phyloP scores from a whole-genome alignment of 1,140 invertebrate species.

The Rhynchophorus ferrugineus region DNA sequence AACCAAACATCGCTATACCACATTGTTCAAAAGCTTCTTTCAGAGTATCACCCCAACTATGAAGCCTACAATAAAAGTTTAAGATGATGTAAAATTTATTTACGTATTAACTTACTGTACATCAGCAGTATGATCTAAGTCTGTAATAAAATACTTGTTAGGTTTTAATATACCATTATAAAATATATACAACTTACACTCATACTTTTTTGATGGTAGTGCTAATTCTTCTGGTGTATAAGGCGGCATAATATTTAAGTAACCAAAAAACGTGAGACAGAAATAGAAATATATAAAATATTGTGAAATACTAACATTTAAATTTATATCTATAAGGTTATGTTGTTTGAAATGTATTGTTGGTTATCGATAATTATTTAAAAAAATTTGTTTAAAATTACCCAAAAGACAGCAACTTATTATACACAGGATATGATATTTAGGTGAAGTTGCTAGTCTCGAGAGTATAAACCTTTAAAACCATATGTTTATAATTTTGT shows the following conservation, averaged over 20 bases:
- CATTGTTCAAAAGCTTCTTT: conserved; percentile 93
- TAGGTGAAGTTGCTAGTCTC: too few species aligned
- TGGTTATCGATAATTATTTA: too few species aligned
- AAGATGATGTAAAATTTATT: background rate
- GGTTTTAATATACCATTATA: conserved; percentile 6
- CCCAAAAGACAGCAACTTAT: too few species aligned
- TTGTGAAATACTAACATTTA: too few species aligned
- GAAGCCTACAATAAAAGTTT: conserved; percentile 52
- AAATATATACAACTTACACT: conserved; percentile 51
- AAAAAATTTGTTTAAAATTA: too few species aligned
- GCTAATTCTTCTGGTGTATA: conserved; percentile 48
- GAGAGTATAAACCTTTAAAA: too few species aligned
- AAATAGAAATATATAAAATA: too few species aligned
- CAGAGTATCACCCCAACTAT: conserved; percentile 84
- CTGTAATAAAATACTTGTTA: conserved; percentile 51
- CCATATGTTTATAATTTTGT: too few species aligned
- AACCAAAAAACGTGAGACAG: too few species aligned
- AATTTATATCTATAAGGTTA: too few species aligned
- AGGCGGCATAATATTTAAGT: conserved; percentile 10
- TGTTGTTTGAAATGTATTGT: too few species aligned
- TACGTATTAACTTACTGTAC: conserved; percentile 75
- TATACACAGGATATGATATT: too few species aligned
- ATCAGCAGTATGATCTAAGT: conserved; percentile 95
- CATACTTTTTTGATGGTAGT: conserved; percentile 56
- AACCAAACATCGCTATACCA: conserved; percentile 91